Conservation (phyloP, 2,797 vertebrate genomes). For the Tenualosa ilisha region DNA sequence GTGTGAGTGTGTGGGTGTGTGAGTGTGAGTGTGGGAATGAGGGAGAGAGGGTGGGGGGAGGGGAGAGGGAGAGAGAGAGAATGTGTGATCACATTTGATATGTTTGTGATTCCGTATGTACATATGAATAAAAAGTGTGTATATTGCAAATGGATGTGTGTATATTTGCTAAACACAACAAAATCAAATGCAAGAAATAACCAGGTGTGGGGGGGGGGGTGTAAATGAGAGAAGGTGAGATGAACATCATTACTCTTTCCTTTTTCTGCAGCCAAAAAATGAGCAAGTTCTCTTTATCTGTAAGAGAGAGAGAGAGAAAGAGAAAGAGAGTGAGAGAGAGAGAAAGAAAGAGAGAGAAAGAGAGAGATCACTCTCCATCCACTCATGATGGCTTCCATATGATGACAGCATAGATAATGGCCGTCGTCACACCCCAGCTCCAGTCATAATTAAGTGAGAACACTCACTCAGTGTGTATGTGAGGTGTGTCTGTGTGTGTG, state of each 20-base stretch:
- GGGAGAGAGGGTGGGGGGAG: not conserved
- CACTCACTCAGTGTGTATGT: conserved; percentile 5
- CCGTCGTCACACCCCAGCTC: conserved; percentile 33
- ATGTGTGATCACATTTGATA: not conserved
- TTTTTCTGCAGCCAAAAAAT: no score
- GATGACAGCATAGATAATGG: conserved; percentile 45
- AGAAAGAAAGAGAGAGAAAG: not conserved
- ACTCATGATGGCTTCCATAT: conserved; percentile 29
- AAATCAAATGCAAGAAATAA: no score
- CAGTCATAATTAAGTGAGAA: conserved; percentile 46
- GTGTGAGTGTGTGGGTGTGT: not conserved
- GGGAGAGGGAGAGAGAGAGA: no score
- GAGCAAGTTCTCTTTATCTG: not conserved
- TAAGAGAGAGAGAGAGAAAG: not conserved
- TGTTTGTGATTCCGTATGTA: not conserved
- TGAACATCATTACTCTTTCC: no score
- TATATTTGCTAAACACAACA: no score
- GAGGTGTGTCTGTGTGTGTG: conserved; percentile 5
- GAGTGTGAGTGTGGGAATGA: not conserved
- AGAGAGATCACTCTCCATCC: conserved; percentile 21
- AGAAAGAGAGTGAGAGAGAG: not conserved
- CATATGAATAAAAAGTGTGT: not conserved
- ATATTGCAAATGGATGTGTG: not conserved
- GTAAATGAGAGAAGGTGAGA: no score
- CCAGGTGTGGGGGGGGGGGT: not conserved